Evolutionary conservation across 2,888 invertebrate genomes (phyloP).

Genomic region (Netelia virgata): DNA sequence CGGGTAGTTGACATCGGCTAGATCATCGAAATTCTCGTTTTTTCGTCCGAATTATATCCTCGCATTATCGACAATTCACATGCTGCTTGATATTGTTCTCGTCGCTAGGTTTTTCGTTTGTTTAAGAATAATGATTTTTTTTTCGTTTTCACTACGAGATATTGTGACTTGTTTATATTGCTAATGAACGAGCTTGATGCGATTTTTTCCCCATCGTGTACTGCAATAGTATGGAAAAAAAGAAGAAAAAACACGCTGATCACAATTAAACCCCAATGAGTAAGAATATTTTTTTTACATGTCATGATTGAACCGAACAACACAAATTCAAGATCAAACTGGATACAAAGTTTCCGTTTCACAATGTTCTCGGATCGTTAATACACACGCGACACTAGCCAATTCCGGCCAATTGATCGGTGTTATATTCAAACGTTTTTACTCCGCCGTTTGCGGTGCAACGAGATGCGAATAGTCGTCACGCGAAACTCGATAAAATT

Average conservation of each 20-base stretch:
- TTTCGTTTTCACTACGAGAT: slow-evolving; percentile 13
- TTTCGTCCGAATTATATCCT: slow-evolving; percentile 24
- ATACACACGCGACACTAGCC: slow-evolving; percentile 42
- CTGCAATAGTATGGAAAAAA: slow-evolving; percentile 36
- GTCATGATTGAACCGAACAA: slow-evolving; percentile 9
- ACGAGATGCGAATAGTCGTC: slow-evolving; percentile 37
- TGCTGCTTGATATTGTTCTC: slow-evolving; percentile 19
- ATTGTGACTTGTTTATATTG: slow-evolving; percentile 31
- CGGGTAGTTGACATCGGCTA: slow-evolving; percentile 45
- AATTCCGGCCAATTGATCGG: slow-evolving; percentile 65
- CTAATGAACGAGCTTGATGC: slow-evolving; percentile 33
- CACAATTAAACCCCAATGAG: slow-evolving; percentile 17
- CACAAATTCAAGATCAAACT: slow-evolving; percentile 47
- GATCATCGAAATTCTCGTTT: slow-evolving; percentile 4
- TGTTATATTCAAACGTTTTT: slow-evolving; percentile 37
- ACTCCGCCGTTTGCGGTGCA: slow-evolving; percentile 35
- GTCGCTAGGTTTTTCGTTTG: slow-evolving; percentile 15
- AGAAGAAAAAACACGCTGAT: slow-evolving; percentile 18
- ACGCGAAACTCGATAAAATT: slow-evolving; percentile 58
- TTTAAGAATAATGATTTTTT: slow-evolving; percentile 20
- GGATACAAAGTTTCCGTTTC: slow-evolving; percentile 43
- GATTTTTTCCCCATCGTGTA: slow-evolving; percentile 27
- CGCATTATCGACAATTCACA: slow-evolving; percentile 27
- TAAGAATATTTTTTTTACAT: slow-evolving; percentile 16
- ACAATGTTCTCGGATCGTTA: slow-evolving; percentile 19